Evolutionary conservation across 1,140 invertebrate genomes (phyloP).

Genomic region (Mercenaria mercenaria): DNA sequence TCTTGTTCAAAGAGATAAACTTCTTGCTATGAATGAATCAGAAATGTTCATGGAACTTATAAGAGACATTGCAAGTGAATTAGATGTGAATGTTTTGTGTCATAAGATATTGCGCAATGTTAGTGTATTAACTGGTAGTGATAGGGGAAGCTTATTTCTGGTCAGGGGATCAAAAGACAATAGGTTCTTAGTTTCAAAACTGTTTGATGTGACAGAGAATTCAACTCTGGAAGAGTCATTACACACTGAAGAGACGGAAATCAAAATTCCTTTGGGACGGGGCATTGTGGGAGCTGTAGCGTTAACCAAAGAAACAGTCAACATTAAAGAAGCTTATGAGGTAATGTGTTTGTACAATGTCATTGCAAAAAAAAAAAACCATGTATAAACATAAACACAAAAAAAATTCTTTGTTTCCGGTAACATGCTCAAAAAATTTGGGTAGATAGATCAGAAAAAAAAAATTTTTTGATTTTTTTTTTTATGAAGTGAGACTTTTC

Average conservation of each 20-base stretch:
- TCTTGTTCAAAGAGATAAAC: slow-evolving; percentile 71
- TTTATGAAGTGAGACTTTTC: too few relatives aligned
- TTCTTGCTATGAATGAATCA: slow-evolving; percentile 93
- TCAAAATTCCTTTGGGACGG: slow-evolving; percentile 89
- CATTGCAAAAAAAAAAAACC: too few relatives aligned
- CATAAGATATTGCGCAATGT: slow-evolving; percentile 99
- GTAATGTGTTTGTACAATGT: too few relatives aligned
- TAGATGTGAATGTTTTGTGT: slow-evolving; percentile 96
- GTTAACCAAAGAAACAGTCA: slow-evolving; percentile 95
- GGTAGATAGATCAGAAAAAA: too few relatives aligned
- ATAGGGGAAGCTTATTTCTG: slow-evolving; percentile 97
- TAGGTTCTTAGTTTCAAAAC: slow-evolving; percentile 93
- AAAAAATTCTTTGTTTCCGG: too few relatives aligned
- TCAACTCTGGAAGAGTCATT: slow-evolving; percentile 92
- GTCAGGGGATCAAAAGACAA: slow-evolving; percentile 89
- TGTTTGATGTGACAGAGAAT: slow-evolving; percentile 93
- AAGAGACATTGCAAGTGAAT: slow-evolving; percentile 98
- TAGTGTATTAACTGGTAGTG: slow-evolving; percentile 95
- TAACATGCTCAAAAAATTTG: too few relatives aligned
- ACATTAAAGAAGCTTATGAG: slow-evolving; percentile 98
- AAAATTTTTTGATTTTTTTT: too few relatives aligned
- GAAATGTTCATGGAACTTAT: slow-evolving; percentile 98
- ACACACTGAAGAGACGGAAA: slow-evolving; percentile 84
- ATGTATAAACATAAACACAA: too few relatives aligned
- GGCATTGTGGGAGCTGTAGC: slow-evolving; percentile 98